Conservation (phyloP, 1,140 invertebrate genomes). For the Atta cephalotes region DNA sequence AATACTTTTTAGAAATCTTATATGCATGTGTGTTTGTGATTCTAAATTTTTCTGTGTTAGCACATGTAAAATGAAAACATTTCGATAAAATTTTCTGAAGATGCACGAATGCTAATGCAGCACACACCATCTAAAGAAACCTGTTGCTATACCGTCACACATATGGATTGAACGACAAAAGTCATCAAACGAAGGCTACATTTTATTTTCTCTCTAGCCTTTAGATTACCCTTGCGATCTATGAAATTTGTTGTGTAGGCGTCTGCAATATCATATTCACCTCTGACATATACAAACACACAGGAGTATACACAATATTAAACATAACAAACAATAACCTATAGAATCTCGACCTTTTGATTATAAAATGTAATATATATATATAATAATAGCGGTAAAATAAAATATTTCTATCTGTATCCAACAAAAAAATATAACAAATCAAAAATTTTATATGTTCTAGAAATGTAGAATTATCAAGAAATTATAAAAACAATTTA, state of each 20-base stretch:
- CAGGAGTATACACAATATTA: neutral
- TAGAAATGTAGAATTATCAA: neutral
- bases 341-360: neutral
- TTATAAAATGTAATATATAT: neutral
- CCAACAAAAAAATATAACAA: no score
- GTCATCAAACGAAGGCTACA: neutral
- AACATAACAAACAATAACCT: neutral
- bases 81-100: conserved; percentile 26
- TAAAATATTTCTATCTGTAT: neutral
- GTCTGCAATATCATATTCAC: conserved; percentile 27
- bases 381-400: neutral
- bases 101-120: conserved; percentile 20
- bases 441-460: neutral
- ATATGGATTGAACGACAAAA: conserved; percentile 30
- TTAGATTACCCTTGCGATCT: neutral
- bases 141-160: conserved; percentile 40
- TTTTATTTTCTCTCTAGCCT: conserved; percentile 9
- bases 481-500: neutral
- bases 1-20: neutral
- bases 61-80: neutral
- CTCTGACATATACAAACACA: neutral
- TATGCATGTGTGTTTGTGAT: neutral
- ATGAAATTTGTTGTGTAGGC: neutral
- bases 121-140: conserved; percentile 17
- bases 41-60: neutral